Base-by-base conservation (phyloP, 1,140 invertebrate genomes). In the Eubasilissa regina region DNA sequence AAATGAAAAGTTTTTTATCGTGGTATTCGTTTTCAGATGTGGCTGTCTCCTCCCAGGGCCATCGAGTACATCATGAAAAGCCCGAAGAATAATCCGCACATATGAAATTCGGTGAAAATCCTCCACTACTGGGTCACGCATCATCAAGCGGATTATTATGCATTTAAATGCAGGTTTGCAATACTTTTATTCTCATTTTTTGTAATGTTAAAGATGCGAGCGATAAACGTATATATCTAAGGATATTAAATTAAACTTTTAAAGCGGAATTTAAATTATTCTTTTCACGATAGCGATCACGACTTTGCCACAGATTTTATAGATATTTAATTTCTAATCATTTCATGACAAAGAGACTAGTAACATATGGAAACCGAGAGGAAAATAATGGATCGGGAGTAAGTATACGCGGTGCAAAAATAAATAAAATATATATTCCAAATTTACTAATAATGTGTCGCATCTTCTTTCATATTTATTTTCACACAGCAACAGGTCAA, bases 101-200 rank as follows among this genome's bases (percentile, higher is more conserved):
- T 55, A 55, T 55, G 53, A 55, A 55, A 55, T 55, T 15, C 53
- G 53, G 53, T 55, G 13, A 55, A 55, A 9, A 55, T 15, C 53
- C 53, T 55, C 53, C n/a, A 55, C 7, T 15, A 17, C n/a, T 55
- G n/a, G 53, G n/a, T 55, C n/a, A 17, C 19, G 6, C n/a, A 17
- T 17, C 53, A 15, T 0, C n/a, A 17, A 6, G 53, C n/a, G 53
- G 53, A 55, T 17, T 4, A 15, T 10, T 8, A 10, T 8, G 11
- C 10, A 8, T 55, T 4, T 10, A 17, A 55, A 9, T 55, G 53
- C 53, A n/a, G 53, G 53, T 55, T n/a, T 15, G 53, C 19, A 10
- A 55, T 8, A 55, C n/a, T n/a, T 55, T 17, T 15, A 55, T 15
- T 55, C n/a, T 17, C 17, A 12, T 17, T 0, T 51, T 0, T 51